These are phyloP conservation scores for Protomyctophum bolini DNA, from an alignment of 2,113 vertebrate species.

Conservation along the genomic window DNA sequence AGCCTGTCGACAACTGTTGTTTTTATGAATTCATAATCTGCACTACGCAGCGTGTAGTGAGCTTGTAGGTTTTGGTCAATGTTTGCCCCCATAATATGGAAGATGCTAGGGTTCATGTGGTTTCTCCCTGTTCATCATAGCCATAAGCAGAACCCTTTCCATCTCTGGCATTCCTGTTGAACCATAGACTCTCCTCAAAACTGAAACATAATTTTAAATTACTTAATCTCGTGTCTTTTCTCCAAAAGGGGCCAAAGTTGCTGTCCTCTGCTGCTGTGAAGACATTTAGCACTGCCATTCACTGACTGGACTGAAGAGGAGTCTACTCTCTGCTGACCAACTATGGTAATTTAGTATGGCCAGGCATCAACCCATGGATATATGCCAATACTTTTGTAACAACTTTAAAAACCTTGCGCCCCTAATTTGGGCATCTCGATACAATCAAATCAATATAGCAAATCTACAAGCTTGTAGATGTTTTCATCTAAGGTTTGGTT, in stretches of 20 bases:
- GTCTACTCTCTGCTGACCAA: conserved; percentile 5
- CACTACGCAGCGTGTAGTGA: too few relatives aligned
- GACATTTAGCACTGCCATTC: background rate
- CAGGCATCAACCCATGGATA: background rate
- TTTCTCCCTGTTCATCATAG: background rate
- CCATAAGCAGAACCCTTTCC: background rate
- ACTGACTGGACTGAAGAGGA: conserved; percentile 31
- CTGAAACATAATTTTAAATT: background rate
- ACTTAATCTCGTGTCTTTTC: background rate
- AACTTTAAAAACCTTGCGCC: background rate
- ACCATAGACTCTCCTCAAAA: background rate
- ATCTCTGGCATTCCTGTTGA: background rate
- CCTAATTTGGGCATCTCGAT: conserved; percentile 2
- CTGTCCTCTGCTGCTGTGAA: conserved; percentile 21
- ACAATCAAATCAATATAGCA: too few relatives aligned
- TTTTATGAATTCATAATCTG: too few relatives aligned
- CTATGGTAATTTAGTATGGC: conserved; percentile 58
- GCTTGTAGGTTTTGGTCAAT: background rate
- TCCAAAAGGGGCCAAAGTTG: conserved; percentile 16
- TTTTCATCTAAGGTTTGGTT: too few relatives aligned
- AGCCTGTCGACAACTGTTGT: too few relatives aligned
- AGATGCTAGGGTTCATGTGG: background rate
- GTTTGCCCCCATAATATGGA: background rate
- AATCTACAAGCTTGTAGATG: too few relatives aligned
- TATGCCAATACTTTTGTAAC: too few relatives aligned